Percentiles rank a stretch among this genome's conserved stretches.
Evolutionary conservation across 2,113 vertebrate species (phyloP).

Genomic region (Zosterops japonicus): DNA sequence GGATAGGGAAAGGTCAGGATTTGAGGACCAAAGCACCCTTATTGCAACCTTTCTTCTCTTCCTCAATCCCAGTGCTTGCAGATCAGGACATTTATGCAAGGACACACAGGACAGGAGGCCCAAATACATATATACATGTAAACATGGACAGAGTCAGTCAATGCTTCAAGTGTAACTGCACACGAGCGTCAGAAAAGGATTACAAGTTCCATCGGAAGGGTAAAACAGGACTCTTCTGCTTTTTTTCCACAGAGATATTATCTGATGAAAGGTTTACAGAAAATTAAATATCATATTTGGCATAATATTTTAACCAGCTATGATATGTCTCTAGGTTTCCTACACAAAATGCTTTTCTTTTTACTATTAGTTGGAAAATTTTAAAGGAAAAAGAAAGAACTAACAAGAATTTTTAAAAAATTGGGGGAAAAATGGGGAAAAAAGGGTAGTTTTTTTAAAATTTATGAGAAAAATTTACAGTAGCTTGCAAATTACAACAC

Average conservation of each 20-base stretch:
- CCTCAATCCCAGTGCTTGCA: background rate
- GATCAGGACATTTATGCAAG: background rate
- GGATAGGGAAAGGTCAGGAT: background rate
- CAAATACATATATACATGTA: background rate
- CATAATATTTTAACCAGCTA: background rate
- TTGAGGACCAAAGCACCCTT: background rate
- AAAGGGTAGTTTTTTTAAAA: background rate
- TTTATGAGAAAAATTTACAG: constrained; percentile 32
- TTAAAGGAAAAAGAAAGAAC: background rate
- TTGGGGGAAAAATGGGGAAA: background rate
- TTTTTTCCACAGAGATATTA: background rate
- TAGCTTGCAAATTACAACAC: constrained; percentile 20
- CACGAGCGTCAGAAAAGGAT: background rate
- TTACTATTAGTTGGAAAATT: background rate
- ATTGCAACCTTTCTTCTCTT: background rate
- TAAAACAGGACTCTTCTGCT: background rate
- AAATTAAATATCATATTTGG: background rate
- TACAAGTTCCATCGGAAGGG: background rate
- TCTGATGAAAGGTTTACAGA: background rate
- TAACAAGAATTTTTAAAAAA: background rate
- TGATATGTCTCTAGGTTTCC: background rate
- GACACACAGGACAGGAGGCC: background rate
- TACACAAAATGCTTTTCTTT: background rate
- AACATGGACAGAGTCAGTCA: background rate
- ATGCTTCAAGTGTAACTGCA: background rate